A percentile compares a stretch with the other conserved stretches of the same genome.
These are phyloP conservation scores for Xestia sexstrigata DNA, from an alignment of 2,888 invertebrate species.

Conservation along the genomic window DNA sequence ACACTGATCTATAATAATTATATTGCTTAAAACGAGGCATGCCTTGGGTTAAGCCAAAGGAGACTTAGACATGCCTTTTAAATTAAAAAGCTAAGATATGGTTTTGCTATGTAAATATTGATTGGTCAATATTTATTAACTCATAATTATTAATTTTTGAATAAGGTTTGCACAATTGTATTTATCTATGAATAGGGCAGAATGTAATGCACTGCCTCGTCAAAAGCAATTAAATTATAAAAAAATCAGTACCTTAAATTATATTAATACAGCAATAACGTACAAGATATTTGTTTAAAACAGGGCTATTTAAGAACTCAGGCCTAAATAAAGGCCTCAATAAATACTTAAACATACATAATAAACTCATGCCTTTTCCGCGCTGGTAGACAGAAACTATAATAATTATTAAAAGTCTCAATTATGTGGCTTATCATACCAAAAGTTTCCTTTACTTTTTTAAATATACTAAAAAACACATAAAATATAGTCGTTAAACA, in stretches of 20 bases:
- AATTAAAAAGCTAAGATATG: not conserved
- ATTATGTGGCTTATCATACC: not conserved
- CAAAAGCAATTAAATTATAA: constrained; percentile 26
- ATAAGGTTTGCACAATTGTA: not conserved
- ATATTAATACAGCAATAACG: constrained; percentile 52
- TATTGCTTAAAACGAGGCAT: constrained; percentile 29
- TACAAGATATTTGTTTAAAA: constrained; percentile 30
- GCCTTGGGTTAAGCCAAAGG: constrained; percentile 2
- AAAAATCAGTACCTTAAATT: constrained; percentile 26
- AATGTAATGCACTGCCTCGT: not conserved
- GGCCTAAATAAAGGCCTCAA: not conserved
- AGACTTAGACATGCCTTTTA: not conserved
- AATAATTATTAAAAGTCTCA: not conserved
- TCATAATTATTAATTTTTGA: not conserved
- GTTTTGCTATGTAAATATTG: not conserved
- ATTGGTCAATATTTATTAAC: not conserved
- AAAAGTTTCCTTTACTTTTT: not conserved
- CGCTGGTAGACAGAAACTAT: not conserved
- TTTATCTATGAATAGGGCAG: not conserved
- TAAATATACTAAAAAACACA: not conserved
- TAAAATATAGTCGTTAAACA: not conserved
- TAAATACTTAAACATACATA: not conserved
- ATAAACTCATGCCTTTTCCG: not conserved
- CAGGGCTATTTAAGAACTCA: constrained; percentile 5
- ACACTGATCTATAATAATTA: constrained; percentile 44